Base-by-base conservation (phyloP, 1,140 invertebrate species). In the Alviniconcha marisindica region DNA sequence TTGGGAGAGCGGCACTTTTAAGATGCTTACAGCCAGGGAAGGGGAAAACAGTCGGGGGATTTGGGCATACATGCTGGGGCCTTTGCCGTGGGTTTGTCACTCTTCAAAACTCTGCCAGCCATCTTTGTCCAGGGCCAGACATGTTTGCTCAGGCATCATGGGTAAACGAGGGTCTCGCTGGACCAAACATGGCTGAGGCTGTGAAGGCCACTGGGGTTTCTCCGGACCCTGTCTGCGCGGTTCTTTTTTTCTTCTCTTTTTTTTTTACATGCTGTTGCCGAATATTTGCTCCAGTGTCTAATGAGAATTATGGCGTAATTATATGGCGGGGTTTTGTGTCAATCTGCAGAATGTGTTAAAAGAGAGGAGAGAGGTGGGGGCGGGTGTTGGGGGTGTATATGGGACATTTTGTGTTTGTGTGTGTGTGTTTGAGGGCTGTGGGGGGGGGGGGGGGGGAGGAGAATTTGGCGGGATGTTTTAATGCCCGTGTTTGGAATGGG, bases 101-200 rank as follows among this genome's bases (percentile, higher is more conserved):
- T n/a, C 10, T 31, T 63, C 60, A 63, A 63, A 63, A n/a, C 40
- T 28, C 40, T 48, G 73, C 73, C 40, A n/a, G 73, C 24, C 73
- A 76, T 76, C 73, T 76, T 76, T 76, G 73, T 38, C 42, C 73
- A 76, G 24, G 73, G 73, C 42, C 38, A 76, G 73, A 40, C 73
- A 40, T 76, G 73, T 76, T 76, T 76, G 73, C n/a, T 24, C 31
- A 28, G n/a, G 73, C 33, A 73, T 40, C 69, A 73, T 42, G 33
- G 38, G 24, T 38, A 76, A 76, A 76, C 73, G 44, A 15, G 31
- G n/a, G 15, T 14, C 73, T 4, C 18, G 40, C 38, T 44, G 73
- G 10, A 44, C 38, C 38, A 76, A 63, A 63, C 60, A 63, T n/a
- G 21, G 60, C 21, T 5, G 21, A n/a, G 21, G 21, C 7, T 63